A percentile compares a stretch with the other conserved stretches of the same genome.
phyloP scores from a whole-genome alignment of 1,140 invertebrate genomes.

The Panulirus ornatus region DNA sequence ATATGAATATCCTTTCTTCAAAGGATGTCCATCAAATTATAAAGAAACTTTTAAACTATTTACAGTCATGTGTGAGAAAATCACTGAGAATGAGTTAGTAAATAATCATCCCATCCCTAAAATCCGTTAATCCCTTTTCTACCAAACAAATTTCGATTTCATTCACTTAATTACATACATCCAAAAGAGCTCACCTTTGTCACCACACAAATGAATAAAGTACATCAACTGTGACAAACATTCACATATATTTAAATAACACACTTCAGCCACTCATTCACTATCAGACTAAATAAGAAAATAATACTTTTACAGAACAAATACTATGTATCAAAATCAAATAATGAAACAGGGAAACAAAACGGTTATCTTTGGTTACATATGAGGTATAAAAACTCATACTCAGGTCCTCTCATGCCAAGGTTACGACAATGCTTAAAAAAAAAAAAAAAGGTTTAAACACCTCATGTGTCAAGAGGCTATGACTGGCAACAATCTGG shows the following conservation, averaged over 20 bases:
- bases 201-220: neutral
- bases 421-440: neutral
- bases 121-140: no score
- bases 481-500: neutral
- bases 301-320: slow-evolving; percentile 13
- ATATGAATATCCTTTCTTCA: slow-evolving; percentile 11
- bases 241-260: neutral
- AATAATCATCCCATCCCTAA: neutral
- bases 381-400: slow-evolving; percentile 53
- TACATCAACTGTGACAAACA: neutral
- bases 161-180: neutral
- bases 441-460: neutral
- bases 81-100: neutral
- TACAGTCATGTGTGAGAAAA: slow-evolving; percentile 23
- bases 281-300: neutral
- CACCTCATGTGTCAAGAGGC: neutral
- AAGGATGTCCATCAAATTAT: slow-evolving; percentile 7
- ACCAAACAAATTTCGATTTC: neutral
- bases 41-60: slow-evolving; percentile 21
- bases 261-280: neutral
- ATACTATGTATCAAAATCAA: neutral
- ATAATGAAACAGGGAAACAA: neutral
- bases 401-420: slow-evolving; percentile 35
- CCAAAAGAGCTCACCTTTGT: neutral
- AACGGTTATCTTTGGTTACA: slow-evolving; percentile 52